These are phyloP conservation scores for Ectemnius lituratus DNA, from an alignment of 2,888 invertebrate species.

Conservation along the genomic window DNA sequence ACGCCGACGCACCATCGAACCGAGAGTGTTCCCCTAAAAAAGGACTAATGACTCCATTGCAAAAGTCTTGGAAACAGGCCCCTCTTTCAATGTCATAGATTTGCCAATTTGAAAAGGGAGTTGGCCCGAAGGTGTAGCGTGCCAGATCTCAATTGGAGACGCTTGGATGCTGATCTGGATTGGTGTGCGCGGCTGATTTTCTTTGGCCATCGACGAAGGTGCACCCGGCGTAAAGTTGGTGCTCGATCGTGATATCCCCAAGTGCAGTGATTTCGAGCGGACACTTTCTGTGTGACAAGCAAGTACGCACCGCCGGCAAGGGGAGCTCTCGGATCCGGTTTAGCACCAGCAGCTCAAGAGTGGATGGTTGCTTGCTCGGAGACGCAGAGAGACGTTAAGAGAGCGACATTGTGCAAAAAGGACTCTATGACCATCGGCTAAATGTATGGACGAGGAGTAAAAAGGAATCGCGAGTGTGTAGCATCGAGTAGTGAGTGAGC, in stretches of 20 bases:
- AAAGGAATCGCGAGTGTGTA: slow-evolving; percentile 58
- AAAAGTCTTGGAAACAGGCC: not conserved
- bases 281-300: slow-evolving; percentile 49
- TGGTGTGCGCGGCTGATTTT: not conserved
- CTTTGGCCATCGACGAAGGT: not conserved
- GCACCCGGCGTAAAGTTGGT: not conserved
- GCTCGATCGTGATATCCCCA: slow-evolving; percentile 21
- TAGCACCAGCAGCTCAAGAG: slow-evolving; percentile 29
- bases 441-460: slow-evolving; percentile 16
- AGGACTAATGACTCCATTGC: not conserved
- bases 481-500: slow-evolving; percentile 62
- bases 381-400: slow-evolving; percentile 28
- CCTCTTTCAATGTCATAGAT: not conserved
- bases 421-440: slow-evolving; percentile 26
- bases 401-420: slow-evolving; percentile 40
- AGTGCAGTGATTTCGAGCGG: slow-evolving; percentile 47
- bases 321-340: slow-evolving; percentile 47
- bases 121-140: not conserved
- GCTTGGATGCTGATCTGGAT: not conserved
- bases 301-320: slow-evolving; percentile 3
- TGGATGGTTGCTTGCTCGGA: slow-evolving; percentile 18
- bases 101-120: not conserved
- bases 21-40: slow-evolving; percentile 29
- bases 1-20: slow-evolving; percentile 39
- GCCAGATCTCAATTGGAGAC: not conserved